These are phyloP conservation scores for Archocentrus centrarchus DNA, from an alignment of 2,113 vertebrate species.

Conservation along the genomic window DNA sequence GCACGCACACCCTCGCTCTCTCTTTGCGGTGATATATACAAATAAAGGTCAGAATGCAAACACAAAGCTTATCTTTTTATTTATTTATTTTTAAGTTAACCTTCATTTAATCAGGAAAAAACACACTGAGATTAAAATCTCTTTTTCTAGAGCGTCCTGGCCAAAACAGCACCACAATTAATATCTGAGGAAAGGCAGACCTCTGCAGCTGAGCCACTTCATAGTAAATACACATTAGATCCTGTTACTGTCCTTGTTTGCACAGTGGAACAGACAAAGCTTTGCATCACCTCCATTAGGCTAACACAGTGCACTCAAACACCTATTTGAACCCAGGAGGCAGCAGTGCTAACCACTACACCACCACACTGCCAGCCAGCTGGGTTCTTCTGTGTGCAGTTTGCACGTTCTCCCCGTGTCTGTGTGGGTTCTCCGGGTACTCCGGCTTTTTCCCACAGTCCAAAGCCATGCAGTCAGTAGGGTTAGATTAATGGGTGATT, in stretches of 20 bases:
- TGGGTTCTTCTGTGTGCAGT: neutral
- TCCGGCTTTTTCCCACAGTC: neutral
- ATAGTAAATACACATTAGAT: neutral
- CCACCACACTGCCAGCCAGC: fast-evolving
- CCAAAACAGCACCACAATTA: too few relatives aligned
- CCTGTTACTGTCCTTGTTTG: neutral
- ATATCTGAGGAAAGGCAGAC: neutral
- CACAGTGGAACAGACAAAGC: neutral
- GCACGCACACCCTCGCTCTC: neutral
- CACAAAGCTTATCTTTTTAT: neutral
- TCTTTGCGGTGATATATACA: too few relatives aligned
- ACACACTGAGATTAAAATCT: too few relatives aligned
- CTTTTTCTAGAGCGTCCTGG: too few relatives aligned
- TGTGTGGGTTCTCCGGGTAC: neutral
- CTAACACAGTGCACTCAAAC: neutral
- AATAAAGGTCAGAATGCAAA: neutral
- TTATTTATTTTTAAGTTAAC: too few relatives aligned
- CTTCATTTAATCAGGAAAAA: too few relatives aligned
- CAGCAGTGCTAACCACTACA: neutral
- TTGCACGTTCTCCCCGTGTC: neutral
- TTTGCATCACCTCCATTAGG: neutral
- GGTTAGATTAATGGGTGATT: too few relatives aligned
- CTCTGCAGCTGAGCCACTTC: neutral
- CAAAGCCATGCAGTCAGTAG: too few relatives aligned
- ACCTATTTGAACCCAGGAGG: neutral